Conservation (phyloP, 1,140 invertebrate species). For the Aphaenogaster rudis region DNA sequence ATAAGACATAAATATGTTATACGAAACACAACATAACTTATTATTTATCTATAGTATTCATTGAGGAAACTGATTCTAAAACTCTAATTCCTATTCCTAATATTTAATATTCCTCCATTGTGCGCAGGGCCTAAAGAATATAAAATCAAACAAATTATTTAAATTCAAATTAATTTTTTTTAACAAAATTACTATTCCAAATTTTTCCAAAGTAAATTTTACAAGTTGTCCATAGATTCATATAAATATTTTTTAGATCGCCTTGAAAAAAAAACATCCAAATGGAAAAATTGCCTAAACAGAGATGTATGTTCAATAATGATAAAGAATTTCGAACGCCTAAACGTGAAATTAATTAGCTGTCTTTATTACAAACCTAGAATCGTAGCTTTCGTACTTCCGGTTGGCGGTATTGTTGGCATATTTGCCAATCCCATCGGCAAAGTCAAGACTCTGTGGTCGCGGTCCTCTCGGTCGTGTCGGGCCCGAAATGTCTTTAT, state of each 20-base stretch:
- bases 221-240: background rate
- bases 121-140: too few species aligned
- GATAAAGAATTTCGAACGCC: background rate
- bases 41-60: too few species aligned
- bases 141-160: background rate
- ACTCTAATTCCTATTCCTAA: too few species aligned
- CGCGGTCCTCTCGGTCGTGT: constrained; percentile 74
- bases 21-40: too few species aligned
- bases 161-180: background rate
- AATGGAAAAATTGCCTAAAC: too few species aligned
- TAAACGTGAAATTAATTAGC: background rate
- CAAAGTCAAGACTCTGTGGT: constrained; percentile 77
- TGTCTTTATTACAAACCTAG: constrained; percentile 41
- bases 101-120: too few species aligned
- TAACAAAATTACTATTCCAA: background rate
- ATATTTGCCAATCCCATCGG: constrained; percentile 78
- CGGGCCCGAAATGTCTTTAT: constrained; percentile 76
- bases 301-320: background rate
- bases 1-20: too few species aligned
- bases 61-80: too few species aligned
- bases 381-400: constrained; percentile 54
- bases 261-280: background rate
- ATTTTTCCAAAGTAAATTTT: background rate
- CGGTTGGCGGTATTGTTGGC: constrained; percentile 71
- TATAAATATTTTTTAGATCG: background rate